Percentiles rank a stretch among this genome's conserved stretches.
These are phyloP conservation scores for Saccostrea glomerata DNA, from an alignment of 1,140 invertebrate genomes.

Conservation along the genomic window DNA sequence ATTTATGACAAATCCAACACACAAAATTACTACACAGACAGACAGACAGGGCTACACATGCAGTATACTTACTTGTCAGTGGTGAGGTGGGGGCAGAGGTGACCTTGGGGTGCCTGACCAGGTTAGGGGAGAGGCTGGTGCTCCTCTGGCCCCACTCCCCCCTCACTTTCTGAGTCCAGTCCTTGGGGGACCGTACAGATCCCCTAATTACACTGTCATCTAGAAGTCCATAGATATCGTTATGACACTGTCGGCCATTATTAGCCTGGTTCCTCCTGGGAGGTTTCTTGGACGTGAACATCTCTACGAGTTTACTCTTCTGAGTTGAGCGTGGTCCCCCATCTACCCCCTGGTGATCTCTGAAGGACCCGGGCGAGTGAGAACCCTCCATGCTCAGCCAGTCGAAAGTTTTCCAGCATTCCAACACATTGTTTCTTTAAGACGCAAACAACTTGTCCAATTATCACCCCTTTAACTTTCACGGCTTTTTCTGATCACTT, in stretches of 20 bases:
- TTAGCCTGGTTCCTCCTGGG: neutral
- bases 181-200: neutral
- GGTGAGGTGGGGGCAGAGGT: neutral
- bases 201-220: neutral
- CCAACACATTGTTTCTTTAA: constrained; percentile 6
- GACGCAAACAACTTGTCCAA: constrained; percentile 24
- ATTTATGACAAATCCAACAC: no score
- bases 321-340: neutral
- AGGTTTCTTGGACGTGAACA: neutral
- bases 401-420: neutral
- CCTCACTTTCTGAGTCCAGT: neutral
- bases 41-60: neutral
- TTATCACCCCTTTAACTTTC: constrained; percentile 14
- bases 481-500: neutral
- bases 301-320: neutral
- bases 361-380: neutral
- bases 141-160: constrained; percentile 13
- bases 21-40: neutral
- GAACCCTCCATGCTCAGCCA: neutral
- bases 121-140: neutral
- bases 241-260: neutral
- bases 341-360: neutral
- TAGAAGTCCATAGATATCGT: neutral
- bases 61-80: neutral
- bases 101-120: neutral